Evolutionary conservation across 2,888 invertebrate species (phyloP).

Genomic region (Morpho achilles): DNA sequence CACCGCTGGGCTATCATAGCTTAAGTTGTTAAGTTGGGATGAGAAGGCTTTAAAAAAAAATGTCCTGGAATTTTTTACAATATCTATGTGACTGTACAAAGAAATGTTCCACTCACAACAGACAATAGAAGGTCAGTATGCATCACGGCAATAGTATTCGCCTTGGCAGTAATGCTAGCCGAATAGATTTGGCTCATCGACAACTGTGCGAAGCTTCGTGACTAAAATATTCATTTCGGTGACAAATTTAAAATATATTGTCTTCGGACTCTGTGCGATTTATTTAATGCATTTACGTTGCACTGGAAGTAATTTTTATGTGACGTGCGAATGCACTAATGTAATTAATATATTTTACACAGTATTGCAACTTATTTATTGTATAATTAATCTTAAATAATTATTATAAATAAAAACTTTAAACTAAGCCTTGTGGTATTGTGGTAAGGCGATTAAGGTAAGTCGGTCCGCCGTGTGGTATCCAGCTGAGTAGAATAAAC

Average conservation of each 20-base stretch:
- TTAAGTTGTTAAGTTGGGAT: too few relatives aligned
- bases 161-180: conserved; percentile 58
- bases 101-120: conserved; percentile 51
- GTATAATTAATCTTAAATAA: background rate
- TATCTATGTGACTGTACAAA: conserved; percentile 31
- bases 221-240: conserved; percentile 35
- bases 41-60: too few relatives aligned
- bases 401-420: background rate
- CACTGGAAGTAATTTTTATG: too few relatives aligned
- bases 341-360: too few relatives aligned
- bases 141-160: conserved; percentile 68
- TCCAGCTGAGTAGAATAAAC: too few relatives aligned
- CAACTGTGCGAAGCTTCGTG: conserved; percentile 41
- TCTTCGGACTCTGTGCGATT: conserved; percentile 11
- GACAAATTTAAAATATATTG: conserved; percentile 34
- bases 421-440: background rate
- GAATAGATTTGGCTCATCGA: conserved; percentile 60
- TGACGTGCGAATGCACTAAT: too few relatives aligned
- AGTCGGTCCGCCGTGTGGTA: too few relatives aligned
- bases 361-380: background rate
- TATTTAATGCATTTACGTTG: background rate
- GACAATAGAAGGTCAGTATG: conserved; percentile 70
- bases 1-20: too few relatives aligned
- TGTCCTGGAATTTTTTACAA: background rate
- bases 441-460: too few relatives aligned